A percentile compares a stretch with the other conserved stretches of the same genome.
Evolutionary conservation across 2,888 invertebrate species (phyloP).

Genomic region (Stictocephala bisonia): DNA sequence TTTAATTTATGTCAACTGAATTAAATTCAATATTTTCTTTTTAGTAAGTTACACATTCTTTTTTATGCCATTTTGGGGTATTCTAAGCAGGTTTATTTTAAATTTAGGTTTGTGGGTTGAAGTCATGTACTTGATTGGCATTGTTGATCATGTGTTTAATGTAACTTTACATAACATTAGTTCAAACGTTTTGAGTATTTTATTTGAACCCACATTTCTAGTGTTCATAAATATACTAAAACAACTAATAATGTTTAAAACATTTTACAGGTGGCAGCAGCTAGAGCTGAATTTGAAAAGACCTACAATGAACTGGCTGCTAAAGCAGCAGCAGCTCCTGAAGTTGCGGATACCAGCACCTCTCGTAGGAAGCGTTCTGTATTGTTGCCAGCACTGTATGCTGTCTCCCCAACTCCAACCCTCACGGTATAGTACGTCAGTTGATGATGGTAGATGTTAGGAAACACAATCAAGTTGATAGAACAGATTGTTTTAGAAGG

Average conservation of each 20-base stretch:
- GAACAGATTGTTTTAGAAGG: too few relatives aligned
- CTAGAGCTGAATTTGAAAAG: constrained; percentile 31
- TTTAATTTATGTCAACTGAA: too few relatives aligned
- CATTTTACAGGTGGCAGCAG: constrained; percentile 2
- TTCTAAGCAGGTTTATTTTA: background rate
- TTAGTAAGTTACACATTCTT: too few relatives aligned
- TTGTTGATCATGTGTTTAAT: background rate
- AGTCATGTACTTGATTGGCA: background rate
- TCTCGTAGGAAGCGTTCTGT: constrained; percentile 1
- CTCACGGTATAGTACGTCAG: constrained; percentile 17
- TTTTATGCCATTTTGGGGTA: too few relatives aligned
- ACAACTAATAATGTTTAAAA: background rate
- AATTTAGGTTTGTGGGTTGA: background rate
- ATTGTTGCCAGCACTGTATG: background rate
- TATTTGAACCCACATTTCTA: too few relatives aligned
- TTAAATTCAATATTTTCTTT: too few relatives aligned
- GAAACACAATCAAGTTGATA: too few relatives aligned
- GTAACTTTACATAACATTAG: too few relatives aligned
- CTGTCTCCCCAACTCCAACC: background rate
- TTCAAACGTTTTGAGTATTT: too few relatives aligned
- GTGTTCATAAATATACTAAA: background rate
- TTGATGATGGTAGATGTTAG: too few relatives aligned
- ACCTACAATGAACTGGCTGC: constrained; percentile 25
- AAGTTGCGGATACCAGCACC: background rate
- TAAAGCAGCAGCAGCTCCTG: constrained; percentile 7